Base-by-base conservation (phyloP, 2,113 vertebrate genomes). In the Callospermophilus lateralis region DNA sequence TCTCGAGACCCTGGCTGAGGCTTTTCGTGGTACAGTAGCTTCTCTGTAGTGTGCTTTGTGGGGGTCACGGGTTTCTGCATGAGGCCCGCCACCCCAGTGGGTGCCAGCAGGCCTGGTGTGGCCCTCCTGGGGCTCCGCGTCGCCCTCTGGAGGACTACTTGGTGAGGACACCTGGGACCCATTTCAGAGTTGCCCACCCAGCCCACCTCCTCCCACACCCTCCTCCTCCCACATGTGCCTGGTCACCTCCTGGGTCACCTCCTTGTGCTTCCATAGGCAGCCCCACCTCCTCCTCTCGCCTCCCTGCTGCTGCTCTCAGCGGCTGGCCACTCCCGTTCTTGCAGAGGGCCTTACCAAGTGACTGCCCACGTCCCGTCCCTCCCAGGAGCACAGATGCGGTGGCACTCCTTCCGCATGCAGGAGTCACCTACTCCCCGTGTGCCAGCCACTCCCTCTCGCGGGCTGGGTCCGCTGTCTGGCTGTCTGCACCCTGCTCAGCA, bases 401-500 rank as follows among this genome's bases (percentile, higher is more conserved):
- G 0, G 45, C 30, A 32, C 0, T 0, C 13, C 77, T 90, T 68
- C 26, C 37, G 9, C 8, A 22, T 11, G 0, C 8, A 26, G 39
- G 93, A 84, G 42, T 20, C 74, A 76, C 70, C 88, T 58, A 26
- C 76, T 79, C 80, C 84, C 86, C 0, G 53, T 15, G 17, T 19
- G 48, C 90, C 0, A 0, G 30, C 90, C 77, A 91, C 93, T 83
- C 89, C 32, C 76, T 87, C 8, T 9, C 53, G 17, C 74, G 80
- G 5, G 34, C 96, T 93, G 0, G n/a, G 94, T 89, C 45, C 8
- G 92, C 0, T 3, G 96, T 97, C 58, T 45, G 51, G n/a, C n/a
- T n/a, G n/a, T n/a, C n/a, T n/a, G n/a, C n/a, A 97, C 97, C 98
- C 98, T 97, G 98, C 97, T 97, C 96, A 97, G 98, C 98, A 98